Base-by-base conservation (phyloP, 2,797 vertebrate genomes). In the Propithecus deckenii region DNA sequence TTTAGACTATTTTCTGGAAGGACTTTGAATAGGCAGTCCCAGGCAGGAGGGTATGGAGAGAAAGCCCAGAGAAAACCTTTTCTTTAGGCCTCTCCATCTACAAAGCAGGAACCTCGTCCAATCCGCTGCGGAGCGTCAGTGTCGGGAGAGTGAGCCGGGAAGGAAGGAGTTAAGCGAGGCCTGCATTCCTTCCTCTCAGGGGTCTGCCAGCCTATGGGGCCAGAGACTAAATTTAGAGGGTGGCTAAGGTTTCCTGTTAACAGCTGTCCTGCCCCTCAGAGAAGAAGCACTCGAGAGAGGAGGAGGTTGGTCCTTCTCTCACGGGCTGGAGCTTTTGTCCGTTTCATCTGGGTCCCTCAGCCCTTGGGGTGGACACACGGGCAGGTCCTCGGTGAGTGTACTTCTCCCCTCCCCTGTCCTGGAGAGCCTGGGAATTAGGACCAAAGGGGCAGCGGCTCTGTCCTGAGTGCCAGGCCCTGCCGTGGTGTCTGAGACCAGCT, bases 201-300 rank as follows among this genome's bases (percentile, higher is more conserved):
- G 92, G 96, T 93, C 93, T 95, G 98, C 98, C 98, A 98, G 97
- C 96, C 97, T 89, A 74, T 69, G 96, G 84, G 98, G 97, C 93
- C 98, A 95, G 97, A 57, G n/a, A 2, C 98, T 99, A 99, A 99
- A 98, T 99, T 99, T 99, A 99, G 99, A 98, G 97, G 89, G 97
- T 86, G 95, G 98, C 98, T 98, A 98, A 98, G 97, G 96, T 98
- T 98, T 98, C 95, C 97, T 96, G 96, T 96, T 74, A 95, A 90
- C 98, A 99, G 98, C 98, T 98, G 98, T 98, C 97, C 98, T 98
- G 98, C 95, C 98, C 91, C 97, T 97, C 50, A 90, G 94, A 97
- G 97, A 92, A 98, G 97, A 84, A 98, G 67, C 84, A 1, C 0
- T 41, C 79, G 88, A n/a, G 92, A 67, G 89, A 7, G 25, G n/a